Base-by-base conservation (phyloP, 2,797 vertebrate species). In the Jordanella pulchra region DNA sequence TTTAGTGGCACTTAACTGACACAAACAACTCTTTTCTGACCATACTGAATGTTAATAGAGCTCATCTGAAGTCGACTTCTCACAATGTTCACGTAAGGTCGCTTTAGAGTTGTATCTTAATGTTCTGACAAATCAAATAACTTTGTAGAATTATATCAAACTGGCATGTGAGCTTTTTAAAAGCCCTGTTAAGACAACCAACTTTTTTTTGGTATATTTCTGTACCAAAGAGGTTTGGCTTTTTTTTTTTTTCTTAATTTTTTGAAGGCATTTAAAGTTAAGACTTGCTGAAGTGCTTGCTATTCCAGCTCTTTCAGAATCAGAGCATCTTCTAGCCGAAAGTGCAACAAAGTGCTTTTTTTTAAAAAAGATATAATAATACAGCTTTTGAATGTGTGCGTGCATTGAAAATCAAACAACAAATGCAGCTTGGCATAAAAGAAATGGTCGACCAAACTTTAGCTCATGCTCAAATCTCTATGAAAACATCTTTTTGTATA, bases 11-110 rank as follows among this genome's bases (percentile, higher is more conserved):
- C 86, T 90, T 87, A n/a, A 82, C 71, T 89, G 86, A 93, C 88
- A 79, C 75, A 15, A 80, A 87, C 86, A 75, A 84, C 91, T 89
- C 88, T 90, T 90, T 92, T 96, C 95, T 96, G 97, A 98, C 96
- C 95, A 95, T 96, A 97, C 95, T 98, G 97, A 99, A 97, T 99
- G 97, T 98, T 96, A 95, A 92, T 92, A 91, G 84, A 92, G 96
- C 94, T 92, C 90, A 90, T 95, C 95, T 82, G 92, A 96, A 94
- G 94, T 90, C 89, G 91, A 94, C 95, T 89, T 94, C 93, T 91
- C 0, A 92, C 93, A 89, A 95, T 81, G 75, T 78, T 89, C 78
- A 75, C 42, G 65, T 67, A 28, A 71, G 78, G 85, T 90, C 75
- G 35, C 90, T 90, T 90, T 54, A 80, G 95, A 94, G 94, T 92